Conservation (phyloP, 2,888 invertebrate species). For the Acanthosepion esculentum region DNA sequence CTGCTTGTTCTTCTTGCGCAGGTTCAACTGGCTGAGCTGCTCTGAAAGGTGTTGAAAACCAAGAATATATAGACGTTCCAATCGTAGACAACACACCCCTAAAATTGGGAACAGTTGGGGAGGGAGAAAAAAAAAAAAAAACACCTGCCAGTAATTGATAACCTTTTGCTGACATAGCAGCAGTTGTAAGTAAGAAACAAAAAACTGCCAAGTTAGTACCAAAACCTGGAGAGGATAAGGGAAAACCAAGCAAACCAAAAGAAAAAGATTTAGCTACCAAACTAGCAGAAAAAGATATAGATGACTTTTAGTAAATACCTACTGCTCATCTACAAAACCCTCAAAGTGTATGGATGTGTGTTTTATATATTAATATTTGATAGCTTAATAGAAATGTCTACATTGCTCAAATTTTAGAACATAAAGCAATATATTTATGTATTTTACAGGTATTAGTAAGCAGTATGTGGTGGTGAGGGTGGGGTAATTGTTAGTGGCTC, state of each 20-base stretch:
- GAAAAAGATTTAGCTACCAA: neutral
- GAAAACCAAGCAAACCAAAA: neutral
- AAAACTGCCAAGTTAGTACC: neutral
- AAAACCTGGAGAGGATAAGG: neutral
- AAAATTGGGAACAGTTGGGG: slow-evolving; percentile 54
- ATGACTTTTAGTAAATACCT: neutral
- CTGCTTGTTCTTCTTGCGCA: slow-evolving; percentile 55
- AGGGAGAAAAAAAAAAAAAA: neutral
- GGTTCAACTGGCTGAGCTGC: slow-evolving; percentile 59
- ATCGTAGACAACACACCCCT: slow-evolving; percentile 68
- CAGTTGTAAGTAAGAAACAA: neutral
- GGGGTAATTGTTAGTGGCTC: no score
- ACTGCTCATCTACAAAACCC: neutral
- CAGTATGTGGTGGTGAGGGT: no score
- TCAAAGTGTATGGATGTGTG: no score
- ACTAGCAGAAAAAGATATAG: neutral
- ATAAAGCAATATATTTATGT: no score
- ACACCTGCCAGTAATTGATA: neutral
- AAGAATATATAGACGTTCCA: slow-evolving; percentile 65
- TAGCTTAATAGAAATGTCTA: no score
- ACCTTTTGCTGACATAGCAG: slow-evolving; percentile 2
- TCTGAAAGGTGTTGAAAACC: slow-evolving; percentile 74
- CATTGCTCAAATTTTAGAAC: no score
- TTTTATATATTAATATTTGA: no score
- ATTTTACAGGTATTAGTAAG: no score